Evolutionary conservation across 2,888 invertebrate species (phyloP).

Genomic region (Melitaea athalia): DNA sequence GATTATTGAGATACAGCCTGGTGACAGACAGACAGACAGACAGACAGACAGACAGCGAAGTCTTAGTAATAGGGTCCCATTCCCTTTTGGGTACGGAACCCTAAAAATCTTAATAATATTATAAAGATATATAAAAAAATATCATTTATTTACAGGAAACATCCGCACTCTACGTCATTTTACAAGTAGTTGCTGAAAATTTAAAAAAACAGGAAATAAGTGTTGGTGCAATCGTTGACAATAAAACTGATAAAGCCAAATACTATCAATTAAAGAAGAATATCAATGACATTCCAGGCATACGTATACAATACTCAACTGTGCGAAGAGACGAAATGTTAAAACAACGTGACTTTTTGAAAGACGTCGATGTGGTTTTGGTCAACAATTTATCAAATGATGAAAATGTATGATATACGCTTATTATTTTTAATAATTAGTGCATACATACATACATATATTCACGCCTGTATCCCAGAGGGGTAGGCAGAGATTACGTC

Average conservation of each 20-base stretch:
- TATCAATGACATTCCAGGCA: constrained; percentile 33
- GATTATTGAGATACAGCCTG: too few relatives aligned
- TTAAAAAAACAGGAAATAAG: constrained; percentile 44
- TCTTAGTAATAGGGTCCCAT: too few relatives aligned
- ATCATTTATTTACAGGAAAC: constrained; percentile 39
- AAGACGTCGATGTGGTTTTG: constrained; percentile 42
- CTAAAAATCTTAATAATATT: background rate
- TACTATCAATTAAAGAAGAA: constrained; percentile 35
- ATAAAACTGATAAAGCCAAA: constrained; percentile 18
- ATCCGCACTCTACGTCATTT: constrained; percentile 40
- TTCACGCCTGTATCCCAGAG: too few relatives aligned
- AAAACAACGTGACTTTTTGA: constrained; percentile 24
- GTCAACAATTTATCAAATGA: constrained; percentile 44
- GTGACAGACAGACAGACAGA: too few relatives aligned
- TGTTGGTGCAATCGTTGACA: constrained; percentile 43
- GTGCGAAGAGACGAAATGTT: constrained; percentile 33
- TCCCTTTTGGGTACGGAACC: too few relatives aligned
- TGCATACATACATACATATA: too few relatives aligned
- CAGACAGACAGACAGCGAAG: too few relatives aligned
- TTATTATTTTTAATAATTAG: background rate
- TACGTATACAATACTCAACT: constrained; percentile 36
- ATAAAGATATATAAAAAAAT: background rate
- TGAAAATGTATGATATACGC: constrained; percentile 35
- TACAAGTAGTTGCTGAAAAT: constrained; percentile 53
- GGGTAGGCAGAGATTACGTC: too few relatives aligned